Conservation (phyloP, 2,113 vertebrate species). For the Calyptomena viridis region DNA sequence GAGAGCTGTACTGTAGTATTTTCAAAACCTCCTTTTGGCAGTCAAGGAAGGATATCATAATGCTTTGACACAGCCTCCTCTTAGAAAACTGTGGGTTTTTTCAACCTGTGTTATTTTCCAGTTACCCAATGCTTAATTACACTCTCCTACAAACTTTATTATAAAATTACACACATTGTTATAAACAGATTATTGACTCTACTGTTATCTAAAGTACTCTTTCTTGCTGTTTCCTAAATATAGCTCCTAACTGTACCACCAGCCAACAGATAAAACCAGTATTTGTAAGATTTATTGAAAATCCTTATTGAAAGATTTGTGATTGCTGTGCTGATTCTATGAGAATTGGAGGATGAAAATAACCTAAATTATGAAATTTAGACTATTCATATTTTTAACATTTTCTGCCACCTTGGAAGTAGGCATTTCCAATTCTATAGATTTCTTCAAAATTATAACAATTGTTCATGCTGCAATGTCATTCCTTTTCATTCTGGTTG, state of each 20-base stretch:
- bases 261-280: background rate
- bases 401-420: background rate
- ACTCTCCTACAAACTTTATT: background rate
- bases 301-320: background rate
- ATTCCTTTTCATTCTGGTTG: background rate
- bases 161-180: background rate
- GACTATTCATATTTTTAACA: background rate
- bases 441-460: background rate
- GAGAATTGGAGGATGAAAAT: background rate
- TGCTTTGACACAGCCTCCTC: background rate
- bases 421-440: background rate
- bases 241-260: background rate
- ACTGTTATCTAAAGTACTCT: background rate
- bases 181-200: background rate
- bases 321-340: background rate
- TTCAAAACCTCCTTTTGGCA: background rate
- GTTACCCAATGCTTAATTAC: background rate
- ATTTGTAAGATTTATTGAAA: background rate
- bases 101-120: background rate
- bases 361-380: background rate
- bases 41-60: background rate
- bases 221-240: background rate
- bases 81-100: background rate
- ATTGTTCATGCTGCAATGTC: background rate
- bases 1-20: background rate